Conservation (phyloP, 1,140 invertebrate species). For the Zaprionus davidi region DNA sequence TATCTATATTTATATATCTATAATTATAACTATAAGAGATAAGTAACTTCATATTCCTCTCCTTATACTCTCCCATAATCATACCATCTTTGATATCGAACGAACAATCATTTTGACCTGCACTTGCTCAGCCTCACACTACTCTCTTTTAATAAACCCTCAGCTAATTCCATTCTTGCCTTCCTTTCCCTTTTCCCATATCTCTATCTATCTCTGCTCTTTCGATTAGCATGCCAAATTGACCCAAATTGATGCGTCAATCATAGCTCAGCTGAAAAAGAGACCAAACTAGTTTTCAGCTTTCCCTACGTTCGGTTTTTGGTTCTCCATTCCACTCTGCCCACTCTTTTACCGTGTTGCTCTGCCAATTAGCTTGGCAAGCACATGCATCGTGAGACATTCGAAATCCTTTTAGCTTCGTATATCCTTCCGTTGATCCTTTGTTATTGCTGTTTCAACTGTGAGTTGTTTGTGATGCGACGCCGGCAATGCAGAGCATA, state of each 20-base stretch:
- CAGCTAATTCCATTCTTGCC: neutral
- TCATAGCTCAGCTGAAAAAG: slow-evolving; percentile 9
- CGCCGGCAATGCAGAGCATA: slow-evolving; percentile 31
- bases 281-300: slow-evolving; percentile 13
- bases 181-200: neutral
- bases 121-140: neutral
- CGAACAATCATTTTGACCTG: neutral
- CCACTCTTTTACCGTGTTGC: slow-evolving; percentile 29
- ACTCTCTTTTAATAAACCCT: neutral
- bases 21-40: neutral
- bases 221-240: slow-evolving; percentile 32
- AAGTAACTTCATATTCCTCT: neutral
- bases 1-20: neutral
- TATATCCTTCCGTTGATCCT: slow-evolving; percentile 33
- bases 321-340: neutral
- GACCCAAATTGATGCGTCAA: slow-evolving; percentile 43
- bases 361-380: slow-evolving; percentile 59
- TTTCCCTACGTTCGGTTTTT: neutral
- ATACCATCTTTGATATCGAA: neutral
- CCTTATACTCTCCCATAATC: too few relatives aligned
- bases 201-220: neutral
- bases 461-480: slow-evolving; percentile 9
- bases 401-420: slow-evolving; percentile 41
- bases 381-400: slow-evolving; percentile 50
- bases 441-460: slow-evolving; percentile 41